These are phyloP conservation scores for Orientallactaga bullata DNA, from an alignment of 2,113 vertebrate species.

Conservation along the genomic window DNA sequence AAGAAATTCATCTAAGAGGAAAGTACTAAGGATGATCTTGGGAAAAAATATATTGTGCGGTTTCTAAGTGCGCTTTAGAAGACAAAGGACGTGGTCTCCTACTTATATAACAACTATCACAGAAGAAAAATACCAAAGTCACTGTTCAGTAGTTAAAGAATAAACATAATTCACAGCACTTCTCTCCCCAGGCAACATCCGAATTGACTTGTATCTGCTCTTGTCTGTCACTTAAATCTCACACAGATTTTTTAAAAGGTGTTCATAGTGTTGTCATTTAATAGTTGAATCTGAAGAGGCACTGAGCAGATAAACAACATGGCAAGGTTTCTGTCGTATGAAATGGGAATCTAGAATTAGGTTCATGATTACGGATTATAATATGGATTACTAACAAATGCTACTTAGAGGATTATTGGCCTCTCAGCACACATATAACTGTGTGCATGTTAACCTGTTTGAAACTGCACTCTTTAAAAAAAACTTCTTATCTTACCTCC, in stretches of 20 bases:
- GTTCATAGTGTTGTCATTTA: not conserved
- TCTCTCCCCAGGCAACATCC: not conserved
- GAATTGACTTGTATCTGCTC: not conserved
- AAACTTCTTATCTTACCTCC: not conserved
- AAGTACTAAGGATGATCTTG: not conserved
- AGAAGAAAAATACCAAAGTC: not conserved
- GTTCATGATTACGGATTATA: not conserved
- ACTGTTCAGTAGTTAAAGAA: conserved; percentile 1
- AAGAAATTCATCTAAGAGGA: not conserved
- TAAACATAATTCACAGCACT: not conserved
- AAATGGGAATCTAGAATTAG: not conserved
- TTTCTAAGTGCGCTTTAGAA: not conserved
- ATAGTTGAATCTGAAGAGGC: not conserved
- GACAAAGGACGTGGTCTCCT: not conserved
- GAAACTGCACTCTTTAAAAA: not conserved
- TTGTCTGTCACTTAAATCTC: not conserved
- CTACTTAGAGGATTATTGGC: not conserved
- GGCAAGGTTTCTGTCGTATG: not conserved
- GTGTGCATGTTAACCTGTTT: not conserved
- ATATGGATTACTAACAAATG: not conserved
- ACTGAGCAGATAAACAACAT: not conserved
- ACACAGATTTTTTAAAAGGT: not conserved
- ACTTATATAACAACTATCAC: not conserved
- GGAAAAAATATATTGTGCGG: not conserved
- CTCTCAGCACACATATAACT: not conserved